A percentile compares a stretch with the other conserved stretches of the same genome.
Conservation (phyloP, 1,140 invertebrate species). For the Sarcophaga bullata region DNA sequence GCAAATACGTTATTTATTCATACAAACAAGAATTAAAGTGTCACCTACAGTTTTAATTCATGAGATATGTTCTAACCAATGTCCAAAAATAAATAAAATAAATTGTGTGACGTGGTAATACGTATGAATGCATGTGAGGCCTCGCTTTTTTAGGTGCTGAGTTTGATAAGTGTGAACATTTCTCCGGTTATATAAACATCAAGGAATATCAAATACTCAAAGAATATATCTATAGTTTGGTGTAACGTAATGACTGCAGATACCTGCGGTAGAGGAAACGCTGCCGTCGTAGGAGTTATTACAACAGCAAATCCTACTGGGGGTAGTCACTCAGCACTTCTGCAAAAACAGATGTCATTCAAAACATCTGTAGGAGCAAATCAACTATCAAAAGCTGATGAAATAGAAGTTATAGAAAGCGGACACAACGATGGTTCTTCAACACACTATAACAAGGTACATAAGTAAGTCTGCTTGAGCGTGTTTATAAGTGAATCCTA, state of each 20-base stretch:
- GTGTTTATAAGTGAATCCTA: no score
- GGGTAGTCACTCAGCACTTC: conserved; percentile 56
- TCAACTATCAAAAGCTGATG: conserved; percentile 56
- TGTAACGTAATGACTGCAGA: conserved; percentile 5
- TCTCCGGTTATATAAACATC: no score
- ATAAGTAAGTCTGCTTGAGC: neutral
- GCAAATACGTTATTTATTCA: no score
- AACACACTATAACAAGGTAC: conserved; percentile 58
- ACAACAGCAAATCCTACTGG: conserved; percentile 48
- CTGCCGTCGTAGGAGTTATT: conserved; percentile 55
- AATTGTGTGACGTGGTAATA: neutral
- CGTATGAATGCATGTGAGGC: neutral
- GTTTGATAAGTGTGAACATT: no score
- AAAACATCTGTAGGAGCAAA: conserved; percentile 58
- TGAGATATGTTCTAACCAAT: neutral
- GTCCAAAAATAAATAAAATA: neutral
- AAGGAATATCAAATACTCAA: no score
- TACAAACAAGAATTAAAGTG: no score
- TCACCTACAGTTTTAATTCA: no score
- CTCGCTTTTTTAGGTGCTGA: no score
- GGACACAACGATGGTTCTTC: conserved; percentile 53
- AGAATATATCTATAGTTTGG: no score
- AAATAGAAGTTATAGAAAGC: conserved; percentile 60
- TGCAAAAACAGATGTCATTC: conserved; percentile 60
- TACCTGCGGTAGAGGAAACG: conserved; percentile 49